These are phyloP conservation scores for Thelaira solivaga DNA, from an alignment of 2,888 invertebrate genomes.

Conservation along the genomic window DNA sequence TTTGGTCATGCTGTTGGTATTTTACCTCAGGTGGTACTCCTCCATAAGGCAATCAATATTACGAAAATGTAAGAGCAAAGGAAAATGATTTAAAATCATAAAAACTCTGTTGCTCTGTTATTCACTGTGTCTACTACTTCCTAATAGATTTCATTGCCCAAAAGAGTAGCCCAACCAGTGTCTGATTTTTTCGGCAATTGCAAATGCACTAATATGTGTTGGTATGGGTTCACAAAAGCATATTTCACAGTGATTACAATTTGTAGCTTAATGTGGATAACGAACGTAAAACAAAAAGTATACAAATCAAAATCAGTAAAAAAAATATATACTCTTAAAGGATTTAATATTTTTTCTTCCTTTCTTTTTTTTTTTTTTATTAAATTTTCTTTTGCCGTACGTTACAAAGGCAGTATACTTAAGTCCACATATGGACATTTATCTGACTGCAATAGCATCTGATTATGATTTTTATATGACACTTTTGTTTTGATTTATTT, in stretches of 20 bases:
- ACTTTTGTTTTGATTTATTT: conserved; percentile 76
- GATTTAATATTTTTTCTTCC: conserved; percentile 7
- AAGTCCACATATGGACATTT: conserved; percentile 50
- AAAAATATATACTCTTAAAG: conserved; percentile 24
- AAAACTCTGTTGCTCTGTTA: background rate
- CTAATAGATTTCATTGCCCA: conserved; percentile 26
- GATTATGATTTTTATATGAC: conserved; percentile 78
- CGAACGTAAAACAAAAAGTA: too few species aligned
- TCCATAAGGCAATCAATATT: background rate
- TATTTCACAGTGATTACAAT: conserved; percentile 26
- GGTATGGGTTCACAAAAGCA: background rate
- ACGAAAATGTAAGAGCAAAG: background rate
- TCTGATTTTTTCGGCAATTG: background rate
- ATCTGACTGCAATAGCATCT: conserved; percentile 68
- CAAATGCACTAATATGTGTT: conserved; percentile 20
- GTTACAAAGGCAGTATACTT: conserved; percentile 22
- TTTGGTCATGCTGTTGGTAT: conserved; percentile 8
- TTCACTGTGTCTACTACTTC: conserved; percentile 2
- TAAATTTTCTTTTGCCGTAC: background rate
- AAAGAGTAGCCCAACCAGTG: conserved; percentile 14
- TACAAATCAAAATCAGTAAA: background rate
- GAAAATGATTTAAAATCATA: background rate
- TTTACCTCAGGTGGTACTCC: background rate
- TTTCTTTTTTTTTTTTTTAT: conserved; percentile 15
- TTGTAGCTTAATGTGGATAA: conserved; percentile 5